Evolutionary conservation across 2,113 vertebrate genomes (phyloP), one percentile per base, ranked within the genome.

Genomic region (Phainopepla nitens): DNA sequence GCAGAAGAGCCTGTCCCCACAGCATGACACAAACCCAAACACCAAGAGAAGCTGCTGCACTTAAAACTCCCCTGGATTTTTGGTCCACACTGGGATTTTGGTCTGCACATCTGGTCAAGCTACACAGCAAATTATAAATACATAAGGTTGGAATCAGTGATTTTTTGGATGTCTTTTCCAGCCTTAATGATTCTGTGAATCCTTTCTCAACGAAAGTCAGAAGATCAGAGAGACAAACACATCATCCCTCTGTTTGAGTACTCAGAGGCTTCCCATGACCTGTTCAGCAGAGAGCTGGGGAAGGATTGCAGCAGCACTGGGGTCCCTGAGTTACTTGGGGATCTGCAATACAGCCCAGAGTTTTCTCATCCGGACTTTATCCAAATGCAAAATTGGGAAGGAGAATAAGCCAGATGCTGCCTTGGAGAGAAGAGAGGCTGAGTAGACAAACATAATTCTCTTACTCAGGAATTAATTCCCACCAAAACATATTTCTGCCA

Each of bases 401-500:
- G 19, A 85, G 68, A 83, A 85, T 16, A 83, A 92, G 41, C 80
- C 92, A 93, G 79, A 95, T 93, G 85, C 92, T 79, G 7, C 20
- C 64, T 71, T 78, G 95, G 85, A 95, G 72, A 94, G 41, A 41
- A 56, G 8, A 78, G 29, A 61, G 45, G 51, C 53, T 87, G 60
- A 96, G 80, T 24, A 95, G 87, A 95, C 31, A 87, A 92, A 90
- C 65, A 91, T 77, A 84, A 84, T 93, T 96, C 94, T 96, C 89
- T 77, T 85, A 90, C 72, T 87, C 47, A 33, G 79, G 92, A 96
- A 97, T 96, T 96, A 96, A 92, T 93, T 95, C 90, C 87, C 97
- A 96, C 91, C 62, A 93, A 97, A 94, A 96, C 79, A 93, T 97
- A 90, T 91, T 96, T 96, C 89, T 97, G 89, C 90, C 94, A 96